Base-by-base conservation (phyloP, 2,888 invertebrate genomes). In the Disparrhopalites patrizii region DNA sequence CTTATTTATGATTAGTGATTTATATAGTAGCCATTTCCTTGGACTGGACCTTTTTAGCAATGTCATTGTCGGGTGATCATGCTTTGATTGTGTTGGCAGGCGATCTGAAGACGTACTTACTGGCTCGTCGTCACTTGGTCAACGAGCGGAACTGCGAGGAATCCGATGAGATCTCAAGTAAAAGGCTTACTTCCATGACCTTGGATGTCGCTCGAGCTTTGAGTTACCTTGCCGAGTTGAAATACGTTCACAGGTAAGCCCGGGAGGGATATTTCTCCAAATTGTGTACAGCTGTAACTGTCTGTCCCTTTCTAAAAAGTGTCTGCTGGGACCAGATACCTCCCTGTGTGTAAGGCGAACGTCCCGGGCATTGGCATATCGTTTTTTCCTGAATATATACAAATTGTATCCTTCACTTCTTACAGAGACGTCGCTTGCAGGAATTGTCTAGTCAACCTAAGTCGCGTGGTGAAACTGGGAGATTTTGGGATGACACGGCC, bases 401-500 rank as follows among this genome's bases (percentile, higher is more conserved):
- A 7, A 47, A 47, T 47, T 20, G 15, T 23, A 43, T 18, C 20
- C 43, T 43, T 4, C 5, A 65, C 62, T 40, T 57, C 65, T 78
- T 78, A 1, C 77, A 87, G 93, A 73, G 94, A 95, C 79, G 85
- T 95, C 30, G 88, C 88, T 0, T 87, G 85, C 63, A 80, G 88
- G 73, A 95, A 90, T 81, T 93, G 88, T 77, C 81, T 91, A 36
- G 86, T 91, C 10, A 87, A 87, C 79, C 33, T 58, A 2, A 84
- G 85, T 74, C 83, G 88, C 66, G 83, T 85, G 0, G 78, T 91
- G 78, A 84, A 89, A 82, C 82, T 89, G 36, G 90, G 89, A 1
- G 94, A 95, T 80, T 95, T 94, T 80, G 94, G 94, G 47, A 93
- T 94, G 93, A 89, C 93, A 1, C 83, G 94, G 51, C 87, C 90